Evolutionary conservation across 1,140 invertebrate species (phyloP), one percentile per base, ranked within the genome.

Genomic region (Drosophila equinoxialis): DNA sequence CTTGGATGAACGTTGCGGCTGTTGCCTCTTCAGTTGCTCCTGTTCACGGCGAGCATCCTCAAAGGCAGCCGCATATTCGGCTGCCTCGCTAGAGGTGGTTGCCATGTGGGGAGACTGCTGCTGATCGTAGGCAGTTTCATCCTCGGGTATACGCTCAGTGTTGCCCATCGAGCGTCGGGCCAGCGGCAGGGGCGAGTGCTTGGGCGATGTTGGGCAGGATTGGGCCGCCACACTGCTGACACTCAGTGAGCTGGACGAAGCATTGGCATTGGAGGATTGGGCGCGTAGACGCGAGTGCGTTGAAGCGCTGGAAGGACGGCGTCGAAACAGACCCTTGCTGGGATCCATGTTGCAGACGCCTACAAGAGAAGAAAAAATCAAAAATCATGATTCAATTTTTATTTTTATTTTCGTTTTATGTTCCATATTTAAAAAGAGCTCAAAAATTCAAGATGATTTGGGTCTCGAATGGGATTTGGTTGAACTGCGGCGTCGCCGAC

Each of bases 311-410:
- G 87, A 91, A 11, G 91, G 90, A 91, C 92, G 94, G 92, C 91
- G 93, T 68, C 92, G 93, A 80, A 79, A 94, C 69, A 74, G 92
- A 91, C 89, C 94, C 92, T 94, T 94, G 77, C 93, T 94, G 54
- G 81, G 83, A 37, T 92, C 91, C 84, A 90, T 89, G 59, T 92
- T 91, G 68, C 91, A 92, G 51, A 92, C 83, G 70, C 91, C 91
- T 92, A 59, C 17, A 70, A 13, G 58, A 63, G 68, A 1, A 69
- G 58, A 70, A 41, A 41, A 66, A 5, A 70, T 11, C 33, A 33
- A 42, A 6, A 37, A 66, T 20, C 7, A 57, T 11, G 13, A 57
- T 23, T 20, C 11, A 30, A 30, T 35, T n/a, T 11, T 79, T 83
- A 7, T 6, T 6, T 35, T 23, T n/a, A 37, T 35, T 23, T 61